Base-by-base conservation (phyloP, 2,888 invertebrate genomes). In the Trilocha varians region DNA sequence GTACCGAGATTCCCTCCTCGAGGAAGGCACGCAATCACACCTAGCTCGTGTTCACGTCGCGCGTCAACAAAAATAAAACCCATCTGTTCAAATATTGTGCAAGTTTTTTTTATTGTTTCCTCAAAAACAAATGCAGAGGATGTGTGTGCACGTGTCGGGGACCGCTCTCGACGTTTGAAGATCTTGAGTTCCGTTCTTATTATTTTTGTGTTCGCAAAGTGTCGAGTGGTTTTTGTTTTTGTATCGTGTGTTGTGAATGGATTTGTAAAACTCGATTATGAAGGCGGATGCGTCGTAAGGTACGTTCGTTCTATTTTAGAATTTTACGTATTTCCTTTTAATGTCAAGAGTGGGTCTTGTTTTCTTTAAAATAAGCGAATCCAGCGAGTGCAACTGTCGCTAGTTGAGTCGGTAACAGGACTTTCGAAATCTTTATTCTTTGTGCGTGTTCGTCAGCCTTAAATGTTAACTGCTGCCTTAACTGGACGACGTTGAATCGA, bases 81-180 rank as follows among this genome's bases (percentile, higher is more conserved):
- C 83, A 83, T 78, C 82, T 83, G 84, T 80, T 74, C 66, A 77
- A 78, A 78, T 78, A 82, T 76, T 77, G 77, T 79, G 78, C 69
- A 70, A 73, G 78, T 80, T 77, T 69, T 76, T 64, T 70, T 70
- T 73, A 70, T 70, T 70, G 68, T 73, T 69, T 62, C 61, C 65
- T 53, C 47, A 59, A 70, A 73, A 68, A 62, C 57, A 55, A 57
- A 53, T 53, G 45, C 53, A 49, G 66, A 74, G 64, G 52, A 69
- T 76, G 76, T 72, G 71, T 65, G 68, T 64, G 70, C 58, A 65
- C 56, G 57, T 44, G 47, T 47, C 40, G 57, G 43, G 53, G 48
- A 55, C 59, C 52, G 59, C 48, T 50, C 51, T 50, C 42, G 48
- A 43, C 51, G 49, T 60, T 54, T 63, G 59, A 65, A 62, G 53